These are phyloP conservation scores for Dicycla oo DNA, from an alignment of 2,888 invertebrate genomes.

Conservation along the genomic window DNA sequence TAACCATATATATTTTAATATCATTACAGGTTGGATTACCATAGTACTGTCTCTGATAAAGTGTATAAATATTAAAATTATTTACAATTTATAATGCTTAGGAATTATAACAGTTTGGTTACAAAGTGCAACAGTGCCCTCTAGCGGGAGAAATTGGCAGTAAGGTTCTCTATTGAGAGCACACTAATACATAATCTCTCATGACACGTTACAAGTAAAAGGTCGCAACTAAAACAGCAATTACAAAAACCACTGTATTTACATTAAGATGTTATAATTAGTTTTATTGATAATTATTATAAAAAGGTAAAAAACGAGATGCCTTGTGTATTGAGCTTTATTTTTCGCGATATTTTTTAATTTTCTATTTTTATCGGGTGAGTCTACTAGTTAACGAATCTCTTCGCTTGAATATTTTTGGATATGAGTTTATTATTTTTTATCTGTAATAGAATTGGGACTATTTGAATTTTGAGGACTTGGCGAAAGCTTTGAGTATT, in stretches of 20 bases:
- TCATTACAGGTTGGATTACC: too few relatives aligned
- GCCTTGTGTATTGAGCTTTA: slow-evolving; percentile 71
- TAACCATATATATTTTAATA: too few relatives aligned
- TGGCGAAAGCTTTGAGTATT: neutral
- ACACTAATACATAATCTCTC: neutral
- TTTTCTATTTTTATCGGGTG: slow-evolving; percentile 50
- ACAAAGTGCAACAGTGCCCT: neutral
- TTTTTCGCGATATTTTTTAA: slow-evolving; percentile 63
- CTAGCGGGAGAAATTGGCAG: neutral
- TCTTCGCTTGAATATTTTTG: slow-evolving; percentile 62
- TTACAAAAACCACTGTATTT: slow-evolving; percentile 30
- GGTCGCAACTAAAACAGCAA: slow-evolving; percentile 26
- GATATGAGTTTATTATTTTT: slow-evolving; percentile 42
- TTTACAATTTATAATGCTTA: neutral
- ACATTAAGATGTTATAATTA: slow-evolving; percentile 51
- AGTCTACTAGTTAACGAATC: slow-evolving; percentile 64
- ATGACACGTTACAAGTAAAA: slow-evolving; percentile 3
- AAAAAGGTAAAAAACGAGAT: slow-evolving; percentile 60
- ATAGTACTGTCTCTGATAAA: neutral
- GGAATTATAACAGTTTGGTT: neutral
- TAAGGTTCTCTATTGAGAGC: slow-evolving; percentile 1
- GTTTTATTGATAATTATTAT: slow-evolving; percentile 44
- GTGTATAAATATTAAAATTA: neutral
- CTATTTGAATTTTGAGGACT: slow-evolving; percentile 46
- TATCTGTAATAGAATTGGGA: slow-evolving; percentile 35